Percentiles rank a stretch among this genome's conserved stretches.
Evolutionary conservation across 2,888 invertebrate species (phyloP).

Genomic region (Hypena proboscidalis): DNA sequence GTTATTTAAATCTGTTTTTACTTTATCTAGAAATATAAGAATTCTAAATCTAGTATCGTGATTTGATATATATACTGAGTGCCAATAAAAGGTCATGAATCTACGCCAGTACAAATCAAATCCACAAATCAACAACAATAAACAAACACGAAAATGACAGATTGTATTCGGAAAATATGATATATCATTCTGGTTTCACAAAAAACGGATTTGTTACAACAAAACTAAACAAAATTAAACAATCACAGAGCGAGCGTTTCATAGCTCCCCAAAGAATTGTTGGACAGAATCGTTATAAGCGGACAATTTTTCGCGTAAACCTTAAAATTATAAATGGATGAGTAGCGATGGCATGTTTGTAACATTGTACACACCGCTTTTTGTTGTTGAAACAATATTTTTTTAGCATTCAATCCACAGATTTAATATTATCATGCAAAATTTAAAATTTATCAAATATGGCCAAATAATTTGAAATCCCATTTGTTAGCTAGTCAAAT

Average conservation of each 20-base stretch:
- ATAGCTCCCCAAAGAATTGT: conserved; percentile 43
- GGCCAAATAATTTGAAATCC: no score
- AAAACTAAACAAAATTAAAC: conserved; percentile 38
- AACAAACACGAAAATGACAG: conserved; percentile 18
- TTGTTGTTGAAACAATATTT: conserved; percentile 57
- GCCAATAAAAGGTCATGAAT: no score
- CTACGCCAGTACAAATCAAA: conserved; percentile 25
- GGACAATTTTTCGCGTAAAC: conserved; percentile 36
- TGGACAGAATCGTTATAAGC: conserved; percentile 41
- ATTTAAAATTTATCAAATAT: no score
- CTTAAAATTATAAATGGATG: conserved; percentile 47
- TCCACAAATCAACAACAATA: conserved; percentile 20
- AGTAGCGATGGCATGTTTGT: conserved; percentile 47
- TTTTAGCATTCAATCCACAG: conserved; percentile 53
- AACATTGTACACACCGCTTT: no score
- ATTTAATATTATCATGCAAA: not conserved
- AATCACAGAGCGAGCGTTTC: conserved; percentile 30
- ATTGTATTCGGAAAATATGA: conserved; percentile 13
- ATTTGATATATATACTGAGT: no score
- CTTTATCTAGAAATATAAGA: no score
- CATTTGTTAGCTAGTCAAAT: no score
- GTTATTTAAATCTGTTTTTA: no score
- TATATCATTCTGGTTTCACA: no score
- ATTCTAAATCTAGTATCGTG: no score
- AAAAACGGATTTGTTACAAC: conserved; percentile 18